phyloP scores from a whole-genome alignment of 35 echinoderm and acorn worm species.

The Diadema setosum region DNA sequence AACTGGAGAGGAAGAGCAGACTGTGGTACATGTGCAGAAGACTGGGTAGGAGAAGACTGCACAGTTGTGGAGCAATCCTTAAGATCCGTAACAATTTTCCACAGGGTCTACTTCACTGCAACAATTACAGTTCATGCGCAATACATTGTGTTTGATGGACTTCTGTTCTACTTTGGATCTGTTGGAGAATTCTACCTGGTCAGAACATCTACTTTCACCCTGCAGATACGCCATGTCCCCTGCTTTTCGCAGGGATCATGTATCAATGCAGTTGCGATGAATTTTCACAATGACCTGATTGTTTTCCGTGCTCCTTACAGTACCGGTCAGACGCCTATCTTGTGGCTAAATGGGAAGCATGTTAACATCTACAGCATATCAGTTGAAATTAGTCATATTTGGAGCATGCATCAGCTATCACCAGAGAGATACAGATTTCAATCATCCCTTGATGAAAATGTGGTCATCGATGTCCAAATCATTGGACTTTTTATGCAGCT shows the following conservation, averaged over 20 bases:
- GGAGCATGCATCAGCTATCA: conserved; percentile 26
- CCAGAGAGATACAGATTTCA: background rate
- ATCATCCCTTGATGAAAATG: background rate
- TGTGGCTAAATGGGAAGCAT: conserved; percentile 60
- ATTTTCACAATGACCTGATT: background rate
- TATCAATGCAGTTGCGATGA: conserved; percentile 54
- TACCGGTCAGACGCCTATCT: background rate
- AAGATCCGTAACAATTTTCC: background rate
- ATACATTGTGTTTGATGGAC: conserved; percentile 64
- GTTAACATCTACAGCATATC: background rate
- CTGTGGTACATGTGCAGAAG: conserved; percentile 37
- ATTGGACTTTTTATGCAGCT: conserved; percentile 47
- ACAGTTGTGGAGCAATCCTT: conserved; percentile 25
- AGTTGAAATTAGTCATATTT: background rate
- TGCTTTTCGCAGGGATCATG: conserved; percentile 51
- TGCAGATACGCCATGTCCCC: conserved; percentile 81
- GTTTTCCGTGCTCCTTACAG: conserved; percentile 69
- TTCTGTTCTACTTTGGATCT: conserved; percentile 63
- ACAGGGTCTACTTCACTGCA: conserved; percentile 10
- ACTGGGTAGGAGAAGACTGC: conserved; percentile 75
- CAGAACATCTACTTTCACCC: background rate
- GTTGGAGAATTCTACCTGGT: conserved; percentile 82
- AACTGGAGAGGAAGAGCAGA: conserved; percentile 68
- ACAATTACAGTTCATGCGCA: conserved; percentile 43
- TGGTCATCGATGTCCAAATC: conserved; percentile 31